Conservation (phyloP, 2,113 vertebrate species). For the Prochilodus magdalenae region DNA sequence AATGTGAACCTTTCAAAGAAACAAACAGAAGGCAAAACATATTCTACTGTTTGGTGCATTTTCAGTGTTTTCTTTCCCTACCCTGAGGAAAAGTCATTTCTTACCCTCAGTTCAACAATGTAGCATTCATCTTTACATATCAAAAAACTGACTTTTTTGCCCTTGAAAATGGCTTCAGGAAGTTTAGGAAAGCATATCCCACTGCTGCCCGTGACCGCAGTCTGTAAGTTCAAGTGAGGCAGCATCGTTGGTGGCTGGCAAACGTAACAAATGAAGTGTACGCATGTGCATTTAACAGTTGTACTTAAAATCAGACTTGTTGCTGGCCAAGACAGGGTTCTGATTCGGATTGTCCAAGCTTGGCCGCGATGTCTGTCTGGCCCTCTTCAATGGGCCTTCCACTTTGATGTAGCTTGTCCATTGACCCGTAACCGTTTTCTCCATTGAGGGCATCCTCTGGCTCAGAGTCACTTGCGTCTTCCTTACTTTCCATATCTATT, state of each 20-base stretch:
- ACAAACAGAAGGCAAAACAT: slow-evolving; percentile 73
- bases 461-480: slow-evolving; percentile 78
- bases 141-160: slow-evolving; percentile 38
- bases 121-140: slow-evolving; percentile 58
- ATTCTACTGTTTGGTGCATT: slow-evolving; percentile 67
- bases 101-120: slow-evolving; percentile 43
- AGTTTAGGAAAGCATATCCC: slow-evolving; percentile 42
- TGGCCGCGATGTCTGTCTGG: slow-evolving; percentile 73
- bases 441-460: slow-evolving; percentile 79
- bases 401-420: slow-evolving; percentile 76
- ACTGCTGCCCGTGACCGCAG: slow-evolving; percentile 24
- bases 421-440: slow-evolving; percentile 80
- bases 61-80: slow-evolving; percentile 55
- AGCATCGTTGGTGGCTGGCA: slow-evolving; percentile 66
- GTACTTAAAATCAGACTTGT: slow-evolving; percentile 68
- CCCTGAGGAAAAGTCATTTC: slow-evolving; percentile 25
- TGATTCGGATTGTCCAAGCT: slow-evolving; percentile 73
- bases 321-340: slow-evolving; percentile 70
- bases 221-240: slow-evolving; percentile 66
- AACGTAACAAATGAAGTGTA: slow-evolving; percentile 51
- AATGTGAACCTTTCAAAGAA: slow-evolving; percentile 60
- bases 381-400: slow-evolving; percentile 84
- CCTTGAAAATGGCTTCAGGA: slow-evolving; percentile 62
- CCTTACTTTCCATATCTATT: slow-evolving; percentile 47
- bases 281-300: slow-evolving; percentile 34